Percentiles rank a stretch among this genome's conserved stretches.
Evolutionary conservation across 2,113 vertebrate species (phyloP).

Genomic region (Rhinopithecus roxellana): DNA sequence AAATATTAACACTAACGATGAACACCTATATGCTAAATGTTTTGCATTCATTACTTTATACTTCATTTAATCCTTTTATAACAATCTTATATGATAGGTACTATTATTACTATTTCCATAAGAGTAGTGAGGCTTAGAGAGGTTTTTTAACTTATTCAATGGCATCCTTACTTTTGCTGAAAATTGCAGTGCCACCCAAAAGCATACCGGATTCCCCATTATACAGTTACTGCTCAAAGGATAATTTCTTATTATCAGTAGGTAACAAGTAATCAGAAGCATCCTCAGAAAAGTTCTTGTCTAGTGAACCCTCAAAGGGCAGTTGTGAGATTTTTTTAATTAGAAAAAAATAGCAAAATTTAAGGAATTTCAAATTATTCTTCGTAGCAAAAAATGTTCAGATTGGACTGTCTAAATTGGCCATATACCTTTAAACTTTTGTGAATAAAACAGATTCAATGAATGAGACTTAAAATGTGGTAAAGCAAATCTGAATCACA

Average conservation of each 20-base stretch:
- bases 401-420: not conserved
- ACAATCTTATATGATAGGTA: not conserved
- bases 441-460: slow-evolving; percentile 26
- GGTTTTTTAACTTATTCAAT: not conserved
- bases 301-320: not conserved
- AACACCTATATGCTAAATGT: not conserved
- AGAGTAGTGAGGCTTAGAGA: not conserved
- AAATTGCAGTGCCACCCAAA: not conserved
- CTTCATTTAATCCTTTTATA: slow-evolving; percentile 26
- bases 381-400: slow-evolving; percentile 3
- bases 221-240: not conserved
- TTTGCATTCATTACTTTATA: not conserved
- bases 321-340: not conserved
- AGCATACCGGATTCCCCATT: not conserved
- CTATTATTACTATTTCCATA: not conserved
- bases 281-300: slow-evolving; percentile 15
- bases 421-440: not conserved
- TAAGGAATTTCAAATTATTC: slow-evolving; percentile 16
- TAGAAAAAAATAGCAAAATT: not conserved
- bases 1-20: not conserved
- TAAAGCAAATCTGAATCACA: slow-evolving; percentile 11
- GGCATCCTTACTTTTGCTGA: not conserved
- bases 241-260: not conserved
- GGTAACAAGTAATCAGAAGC: not conserved
- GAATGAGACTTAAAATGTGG: not conserved